Evolutionary conservation across 2,888 invertebrate species (phyloP), one percentile per base, ranked within the genome.

Genomic region (Andricus curvator): DNA sequence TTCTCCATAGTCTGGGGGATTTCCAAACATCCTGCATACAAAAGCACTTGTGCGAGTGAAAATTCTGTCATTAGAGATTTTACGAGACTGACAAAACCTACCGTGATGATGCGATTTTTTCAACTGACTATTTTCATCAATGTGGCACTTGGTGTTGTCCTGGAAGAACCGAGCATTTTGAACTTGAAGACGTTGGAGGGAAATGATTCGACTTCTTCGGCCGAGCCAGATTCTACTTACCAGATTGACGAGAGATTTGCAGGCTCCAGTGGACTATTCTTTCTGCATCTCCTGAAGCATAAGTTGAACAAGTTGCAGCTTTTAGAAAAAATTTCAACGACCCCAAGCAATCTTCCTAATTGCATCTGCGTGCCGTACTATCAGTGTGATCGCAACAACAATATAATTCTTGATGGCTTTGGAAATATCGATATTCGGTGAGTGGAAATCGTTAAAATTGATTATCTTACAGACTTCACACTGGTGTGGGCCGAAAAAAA

Each of bases 341-440:
- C 80, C 5, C 22, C 48, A 20, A 29, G 37, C 2, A 8, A 4
- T 29, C 37, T 67, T 17, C 60, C 56, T 29, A 91, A 92, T 0
- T 97, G 96, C 51, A 95, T 95, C 78, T 98, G 98, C 89, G 97
- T 97, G 0, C 95, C 95, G 0, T 96, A 96, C 88, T 97, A 96
- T 90, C 94, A 96, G 15, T 98, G 98, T 88, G 94, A 94, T 62
- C 92, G 93, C 81, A 95, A 95, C 84, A 94, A 94, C 66, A 94
- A 95, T 0, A 94, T 97, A 17, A 95, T 96, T 80, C 95, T 94
- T 0, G 96, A 96, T 86, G 97, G 97, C 0, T 93, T 94, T 0
- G 96, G 96, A 6, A 93, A 96, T 62, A 95, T 97, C 78, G 97
- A 98, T 88, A 95, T 97, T 79, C 95, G 97, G 94, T 83, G 17